These are phyloP conservation scores for Symphodus melops DNA, from an alignment of 2,113 vertebrate genomes.

Conservation along the genomic window DNA sequence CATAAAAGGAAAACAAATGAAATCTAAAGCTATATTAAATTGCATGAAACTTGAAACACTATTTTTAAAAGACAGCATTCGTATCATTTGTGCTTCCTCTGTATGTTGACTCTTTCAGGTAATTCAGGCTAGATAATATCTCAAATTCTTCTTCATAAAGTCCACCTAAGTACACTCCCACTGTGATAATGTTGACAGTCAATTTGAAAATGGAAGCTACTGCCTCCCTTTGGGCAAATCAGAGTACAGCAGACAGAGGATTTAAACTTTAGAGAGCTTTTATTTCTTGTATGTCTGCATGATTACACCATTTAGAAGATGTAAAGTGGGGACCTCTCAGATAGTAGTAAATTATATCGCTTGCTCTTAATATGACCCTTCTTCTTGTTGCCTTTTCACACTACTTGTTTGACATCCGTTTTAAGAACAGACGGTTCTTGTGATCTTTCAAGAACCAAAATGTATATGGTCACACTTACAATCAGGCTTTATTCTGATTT, in stretches of 20 bases:
- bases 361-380: slow-evolving; percentile 16
- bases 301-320: neutral
- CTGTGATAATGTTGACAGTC: neutral
- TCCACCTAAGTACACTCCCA: neutral
- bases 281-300: slow-evolving; percentile 16
- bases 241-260: slow-evolving; percentile 24
- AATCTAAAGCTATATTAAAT: neutral
- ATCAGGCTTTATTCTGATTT: slow-evolving; percentile 43
- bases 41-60: neutral
- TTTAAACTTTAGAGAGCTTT: neutral
- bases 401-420: neutral
- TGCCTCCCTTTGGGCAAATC: slow-evolving; percentile 54
- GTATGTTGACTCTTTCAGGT: neutral
- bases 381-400: neutral
- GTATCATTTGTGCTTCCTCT: neutral
- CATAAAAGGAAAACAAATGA: too few relatives aligned
- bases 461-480: slow-evolving; percentile 33
- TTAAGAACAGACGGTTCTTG: slow-evolving; percentile 10
- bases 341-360: slow-evolving; percentile 3
- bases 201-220: slow-evolving; percentile 21
- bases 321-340: slow-evolving; percentile 16
- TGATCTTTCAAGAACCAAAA: slow-evolving; percentile 47
- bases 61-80: neutral
- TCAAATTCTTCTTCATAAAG: too few relatives aligned
- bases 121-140: neutral